Conservation (phyloP, 2,888 invertebrate species). For the Tolmerus cingulatus region DNA sequence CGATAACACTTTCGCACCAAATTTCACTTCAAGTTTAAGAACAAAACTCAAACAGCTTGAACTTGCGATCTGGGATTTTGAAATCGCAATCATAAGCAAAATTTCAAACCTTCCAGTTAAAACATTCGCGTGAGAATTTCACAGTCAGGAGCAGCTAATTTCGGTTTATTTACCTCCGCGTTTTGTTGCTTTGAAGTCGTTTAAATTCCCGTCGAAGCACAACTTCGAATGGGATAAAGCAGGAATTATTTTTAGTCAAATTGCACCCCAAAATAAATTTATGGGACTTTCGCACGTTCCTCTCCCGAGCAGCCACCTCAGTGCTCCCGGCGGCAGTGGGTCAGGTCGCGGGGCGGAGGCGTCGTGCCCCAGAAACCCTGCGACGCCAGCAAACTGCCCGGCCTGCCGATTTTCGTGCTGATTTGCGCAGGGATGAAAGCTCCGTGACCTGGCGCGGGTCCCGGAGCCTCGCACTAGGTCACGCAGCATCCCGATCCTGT, state of each 20-base stretch:
- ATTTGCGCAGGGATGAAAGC: slow-evolving; percentile 12
- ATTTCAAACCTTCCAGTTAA: background rate
- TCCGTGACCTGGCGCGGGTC: background rate
- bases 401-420: background rate
- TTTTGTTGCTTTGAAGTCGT: background rate
- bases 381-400: background rate
- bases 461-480: background rate
- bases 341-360: background rate
- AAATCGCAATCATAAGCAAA: background rate
- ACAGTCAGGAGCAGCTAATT: background rate
- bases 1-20: background rate
- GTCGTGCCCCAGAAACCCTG: slow-evolving; percentile 4
- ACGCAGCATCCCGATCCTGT: background rate
- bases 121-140: background rate
- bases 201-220: background rate
- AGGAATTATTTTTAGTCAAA: background rate
- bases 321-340: background rate
- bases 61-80: background rate
- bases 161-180: background rate
- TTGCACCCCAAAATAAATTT: background rate
- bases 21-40: background rate
- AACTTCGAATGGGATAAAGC: background rate
- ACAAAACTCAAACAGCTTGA: background rate
- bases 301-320: background rate
- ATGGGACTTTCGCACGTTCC: background rate